These are phyloP conservation scores for Ylistrum balloti DNA, from an alignment of 1,140 invertebrate species.

Conservation along the genomic window DNA sequence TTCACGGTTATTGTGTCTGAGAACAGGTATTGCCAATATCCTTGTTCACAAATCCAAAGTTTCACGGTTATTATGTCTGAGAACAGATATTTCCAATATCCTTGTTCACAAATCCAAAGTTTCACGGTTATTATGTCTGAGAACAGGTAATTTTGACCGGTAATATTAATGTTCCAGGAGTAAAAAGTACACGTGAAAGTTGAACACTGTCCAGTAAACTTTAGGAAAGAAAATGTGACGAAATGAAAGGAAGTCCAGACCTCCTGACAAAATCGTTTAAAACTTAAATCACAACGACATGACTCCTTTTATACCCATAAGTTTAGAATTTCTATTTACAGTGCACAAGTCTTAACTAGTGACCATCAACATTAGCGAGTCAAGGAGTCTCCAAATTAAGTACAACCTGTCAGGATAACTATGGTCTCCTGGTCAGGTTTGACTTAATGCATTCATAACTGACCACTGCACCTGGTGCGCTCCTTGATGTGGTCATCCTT, in stretches of 20 bases:
- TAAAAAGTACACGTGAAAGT: too few relatives aligned
- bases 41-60: too few relatives aligned
- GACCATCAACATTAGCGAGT: background rate
- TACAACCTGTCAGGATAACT: background rate
- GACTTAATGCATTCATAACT: conserved; percentile 10
- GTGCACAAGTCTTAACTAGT: background rate
- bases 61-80: too few relatives aligned
- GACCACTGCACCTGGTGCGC: background rate
- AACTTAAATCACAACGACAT: background rate
- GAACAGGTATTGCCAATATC: too few relatives aligned
- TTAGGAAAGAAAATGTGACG: background rate
- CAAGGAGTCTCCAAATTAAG: background rate
- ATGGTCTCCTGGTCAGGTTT: background rate
- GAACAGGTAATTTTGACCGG: too few relatives aligned
- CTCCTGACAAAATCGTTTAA: background rate
- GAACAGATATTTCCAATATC: too few relatives aligned
- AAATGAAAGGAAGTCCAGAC: background rate
- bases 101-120: too few relatives aligned
- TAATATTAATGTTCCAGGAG: too few relatives aligned
- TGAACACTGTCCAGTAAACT: background rate
- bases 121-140: too few relatives aligned
- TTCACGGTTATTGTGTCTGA: too few relatives aligned
- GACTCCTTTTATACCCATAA: background rate
- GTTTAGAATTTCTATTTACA: background rate
- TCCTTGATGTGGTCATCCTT: background rate